Base-by-base conservation (phyloP, 2,113 vertebrate species). In the Sarotherodon lohbergeri region DNA sequence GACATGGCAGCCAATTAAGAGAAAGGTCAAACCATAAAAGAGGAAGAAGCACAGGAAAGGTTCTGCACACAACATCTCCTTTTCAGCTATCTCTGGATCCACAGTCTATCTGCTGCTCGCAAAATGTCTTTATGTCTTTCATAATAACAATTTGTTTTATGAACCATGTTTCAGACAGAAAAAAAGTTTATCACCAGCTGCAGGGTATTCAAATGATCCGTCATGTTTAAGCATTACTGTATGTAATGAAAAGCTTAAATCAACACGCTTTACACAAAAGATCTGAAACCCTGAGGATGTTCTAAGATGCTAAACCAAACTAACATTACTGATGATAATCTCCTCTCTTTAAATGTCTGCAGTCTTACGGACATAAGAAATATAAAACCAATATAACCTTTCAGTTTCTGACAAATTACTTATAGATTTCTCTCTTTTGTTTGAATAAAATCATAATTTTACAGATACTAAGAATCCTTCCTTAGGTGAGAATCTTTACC, bases 21-120 rank as follows among this genome's bases (percentile, higher is more conserved):
- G 91, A 96, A 96, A 96, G 95, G 95, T 96, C 95, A 96, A 88
- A 81, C 80, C 81, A 91, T 95, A 95, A 96, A 95, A 93, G 91
- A 91, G 88, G 90, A 93, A 87, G 94, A 88, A 56, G 90, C 82
- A 84, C 39, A 86, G 86, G 85, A 92, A 91, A 92, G 82, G 86
- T 85, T 88, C 79, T 52, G 86, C 84, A 86, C 92, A 92, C 86
- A 81, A 61, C 81, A 81, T 85, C 87, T 82, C 86, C 81, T 92
- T 90, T 91, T 91, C 90, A 89, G 88, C 92, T 61, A 76, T 88
- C 88, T 90, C 89, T 84, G 82, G 39, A 80, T 87, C 57, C 82
- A 76, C 78, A 71, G 85, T 85, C 82, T 87, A 66, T 85, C 83
- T 50, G 80, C 87, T 86, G 80, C 90, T 90, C 48, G 10, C 90